Base-by-base conservation (phyloP, 2,113 vertebrate species). In the Lutjanus erythropterus region DNA sequence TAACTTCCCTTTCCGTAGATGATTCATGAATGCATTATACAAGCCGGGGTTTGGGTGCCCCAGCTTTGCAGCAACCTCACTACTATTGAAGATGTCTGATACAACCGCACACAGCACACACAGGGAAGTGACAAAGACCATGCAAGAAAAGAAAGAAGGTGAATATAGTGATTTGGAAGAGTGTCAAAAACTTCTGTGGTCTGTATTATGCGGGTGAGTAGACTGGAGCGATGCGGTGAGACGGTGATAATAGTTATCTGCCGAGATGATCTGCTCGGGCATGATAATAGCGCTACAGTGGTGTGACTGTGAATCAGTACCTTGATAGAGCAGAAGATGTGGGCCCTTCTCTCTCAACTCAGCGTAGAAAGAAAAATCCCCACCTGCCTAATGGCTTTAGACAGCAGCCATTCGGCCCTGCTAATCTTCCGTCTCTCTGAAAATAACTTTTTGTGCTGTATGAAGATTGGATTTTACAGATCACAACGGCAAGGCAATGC, bases 391-490 rank as follows among this genome's bases (percentile, higher is more conserved):
- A 95, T 94, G 94, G 92, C 88, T 94, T 93, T 88, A 94, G 94
- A 95, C 94, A 92, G 94, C 94, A 94, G 88, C 91, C 93, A 93
- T 92, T 95, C 92, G 92, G 91, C 88, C 86, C 86, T 88, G 92
- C 93, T 95, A 94, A 95, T 95, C 94, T 93, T 87, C 89, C 82
- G 90, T 90, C 91, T 92, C 91, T 95, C 89, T 92, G 92, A 93
- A 95, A 95, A 95, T 95, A 95, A 94, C 94, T 94, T 94, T 94
- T 91, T 91, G 93, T 91, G 91, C 94, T 92, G 91, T 94, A 92
- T 93, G 93, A 94, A 96, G 95, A 95, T 95, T 96, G 95, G 95
- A 96, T 96, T 95, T 95, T 95, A 95, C 94, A 95, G 94, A 95
- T 95, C 94, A 93, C 91, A 95, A 94, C 94, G 91, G 93, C 93